A percentile compares a stretch with the other conserved stretches of the same genome.
Evolutionary conservation across 2,888 invertebrate genomes (phyloP).

Genomic region (Ptychoptera contaminata): DNA sequence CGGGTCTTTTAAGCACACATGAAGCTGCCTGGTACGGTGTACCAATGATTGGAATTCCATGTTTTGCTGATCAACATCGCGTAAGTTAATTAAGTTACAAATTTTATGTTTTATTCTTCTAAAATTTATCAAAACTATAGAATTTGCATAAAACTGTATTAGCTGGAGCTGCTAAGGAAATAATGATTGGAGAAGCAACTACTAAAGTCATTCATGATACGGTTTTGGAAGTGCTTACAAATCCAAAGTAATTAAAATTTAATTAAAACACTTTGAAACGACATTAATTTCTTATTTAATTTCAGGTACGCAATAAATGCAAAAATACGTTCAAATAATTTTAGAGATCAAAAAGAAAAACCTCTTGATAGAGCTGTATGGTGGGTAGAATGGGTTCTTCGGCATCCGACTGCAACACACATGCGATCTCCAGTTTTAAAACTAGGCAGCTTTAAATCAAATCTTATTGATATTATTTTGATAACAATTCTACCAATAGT

Average conservation of each 20-base stretch:
- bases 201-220: constrained; percentile 6
- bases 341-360: not conserved
- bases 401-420: constrained; percentile 1
- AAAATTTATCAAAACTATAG: not conserved
- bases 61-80: constrained; percentile 19
- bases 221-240: constrained; percentile 12
- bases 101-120: not conserved
- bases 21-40: constrained; percentile 22
- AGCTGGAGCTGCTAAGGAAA: constrained; percentile 12
- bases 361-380: constrained; percentile 5
- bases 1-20: constrained; percentile 20
- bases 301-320: too few relatives aligned
- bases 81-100: constrained; percentile 7
- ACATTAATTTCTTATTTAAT: too few relatives aligned
- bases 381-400: constrained; percentile 5
- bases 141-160: constrained; percentile 6
- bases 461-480: constrained; percentile 32
- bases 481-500: too few relatives aligned
- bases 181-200: constrained; percentile 13
- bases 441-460: constrained; percentile 32
- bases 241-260: constrained; percentile 8
- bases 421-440: constrained; percentile 21
- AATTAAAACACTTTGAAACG: not conserved
- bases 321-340: not conserved
- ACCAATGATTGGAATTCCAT: constrained; percentile 21